phyloP scores from a whole-genome alignment of 2,888 invertebrate genomes.

The Eupithecia subumbrata region DNA sequence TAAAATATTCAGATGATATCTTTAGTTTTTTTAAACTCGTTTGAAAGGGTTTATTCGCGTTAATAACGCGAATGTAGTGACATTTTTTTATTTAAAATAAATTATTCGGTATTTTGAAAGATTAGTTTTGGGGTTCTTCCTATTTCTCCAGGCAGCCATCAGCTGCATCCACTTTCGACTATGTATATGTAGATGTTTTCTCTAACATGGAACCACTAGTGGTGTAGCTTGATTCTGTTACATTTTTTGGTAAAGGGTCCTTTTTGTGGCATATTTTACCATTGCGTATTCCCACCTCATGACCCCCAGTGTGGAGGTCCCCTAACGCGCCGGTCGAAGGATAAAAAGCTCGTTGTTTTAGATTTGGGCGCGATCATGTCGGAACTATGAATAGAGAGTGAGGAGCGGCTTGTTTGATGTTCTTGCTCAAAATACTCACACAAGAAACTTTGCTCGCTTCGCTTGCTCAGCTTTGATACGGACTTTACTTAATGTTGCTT shows the following conservation, averaged over 20 bases:
- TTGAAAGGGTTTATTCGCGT: no score
- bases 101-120: no score
- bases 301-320: background rate
- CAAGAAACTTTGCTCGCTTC: slow-evolving; percentile 9
- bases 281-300: background rate
- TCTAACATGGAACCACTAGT: background rate
- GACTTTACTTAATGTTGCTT: background rate
- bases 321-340: background rate
- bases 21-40: no score
- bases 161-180: no score
- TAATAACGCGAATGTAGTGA: no score
- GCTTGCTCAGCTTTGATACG: background rate
- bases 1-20: no score
- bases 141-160: no score
- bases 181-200: background rate
- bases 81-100: no score
- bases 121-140: no score
- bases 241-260: background rate
- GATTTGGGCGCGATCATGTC: slow-evolving; percentile 29
- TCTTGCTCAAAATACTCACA: background rate
- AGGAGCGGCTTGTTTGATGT: slow-evolving; percentile 18
- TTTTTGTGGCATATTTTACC: background rate
- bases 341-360: slow-evolving; percentile 29
- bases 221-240: background rate
- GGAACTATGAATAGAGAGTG: slow-evolving; percentile 20